These are phyloP conservation scores for Teleiodes luculella DNA, from an alignment of 2,888 invertebrate species.

Conservation along the genomic window DNA sequence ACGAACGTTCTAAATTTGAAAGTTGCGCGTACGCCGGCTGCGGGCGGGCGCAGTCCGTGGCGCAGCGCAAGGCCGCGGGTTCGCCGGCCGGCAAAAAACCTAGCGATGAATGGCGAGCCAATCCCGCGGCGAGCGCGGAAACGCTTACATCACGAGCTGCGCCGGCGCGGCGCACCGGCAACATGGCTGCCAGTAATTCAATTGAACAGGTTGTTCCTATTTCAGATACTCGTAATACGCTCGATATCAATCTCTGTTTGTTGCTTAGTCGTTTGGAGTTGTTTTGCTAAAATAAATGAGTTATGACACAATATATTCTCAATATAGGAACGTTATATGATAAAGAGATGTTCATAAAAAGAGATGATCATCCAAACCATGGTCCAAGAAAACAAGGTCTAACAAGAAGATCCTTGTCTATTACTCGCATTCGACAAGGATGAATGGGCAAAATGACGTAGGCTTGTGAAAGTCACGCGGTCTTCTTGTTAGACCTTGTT, in stretches of 20 bases:
- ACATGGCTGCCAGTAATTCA: constrained; percentile 32
- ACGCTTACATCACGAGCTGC: constrained; percentile 53
- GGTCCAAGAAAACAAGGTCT: too few species aligned
- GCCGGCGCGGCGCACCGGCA: constrained; percentile 35
- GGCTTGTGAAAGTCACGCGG: too few species aligned
- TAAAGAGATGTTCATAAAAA: too few species aligned
- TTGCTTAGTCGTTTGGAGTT: neutral
- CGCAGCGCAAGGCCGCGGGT: constrained; percentile 66
- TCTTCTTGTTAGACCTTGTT: too few species aligned
- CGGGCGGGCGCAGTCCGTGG: constrained; percentile 38
- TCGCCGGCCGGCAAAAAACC: constrained; percentile 65
- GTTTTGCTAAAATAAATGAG: neutral
- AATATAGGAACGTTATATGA: too few species aligned
- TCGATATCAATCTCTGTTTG: neutral
- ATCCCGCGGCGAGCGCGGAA: constrained; percentile 55
- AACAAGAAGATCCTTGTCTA: too few species aligned
- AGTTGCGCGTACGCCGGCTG: constrained; percentile 42
- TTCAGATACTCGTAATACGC: neutral
- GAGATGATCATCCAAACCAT: too few species aligned
- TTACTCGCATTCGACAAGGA: too few species aligned
- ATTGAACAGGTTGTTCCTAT: constrained; percentile 8
- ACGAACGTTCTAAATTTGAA: constrained; percentile 54
- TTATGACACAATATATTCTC: too few species aligned
- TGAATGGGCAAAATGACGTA: too few species aligned
- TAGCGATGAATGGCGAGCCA: constrained; percentile 31